phyloP scores from a whole-genome alignment of 2,888 invertebrate genomes.

The Agrilus cyanescens region DNA sequence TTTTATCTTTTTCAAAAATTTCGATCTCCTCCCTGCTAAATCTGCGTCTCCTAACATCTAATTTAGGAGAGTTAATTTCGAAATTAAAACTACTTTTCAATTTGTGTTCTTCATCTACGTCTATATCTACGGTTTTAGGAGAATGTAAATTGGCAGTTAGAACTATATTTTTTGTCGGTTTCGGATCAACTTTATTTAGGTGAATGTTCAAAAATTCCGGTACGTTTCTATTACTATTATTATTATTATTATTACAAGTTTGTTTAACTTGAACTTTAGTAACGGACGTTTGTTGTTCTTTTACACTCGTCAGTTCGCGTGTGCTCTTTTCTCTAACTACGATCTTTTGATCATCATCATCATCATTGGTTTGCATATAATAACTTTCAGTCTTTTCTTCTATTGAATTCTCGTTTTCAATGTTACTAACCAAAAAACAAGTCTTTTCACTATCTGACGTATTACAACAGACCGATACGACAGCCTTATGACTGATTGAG shows the following conservation, averaged over 20 bases:
- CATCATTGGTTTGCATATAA: neutral
- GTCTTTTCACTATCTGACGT: no score
- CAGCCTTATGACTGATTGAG: conserved; percentile 30
- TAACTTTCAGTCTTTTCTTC: no score
- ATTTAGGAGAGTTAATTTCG: conserved; percentile 15
- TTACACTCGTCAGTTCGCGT: conserved; percentile 16
- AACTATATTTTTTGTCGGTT: conserved; percentile 50
- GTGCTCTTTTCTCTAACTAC: conserved; percentile 6
- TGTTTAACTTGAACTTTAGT: conserved; percentile 46
- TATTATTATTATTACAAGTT: conserved; percentile 28
- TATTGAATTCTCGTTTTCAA: neutral
- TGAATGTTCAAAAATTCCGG: conserved; percentile 63
- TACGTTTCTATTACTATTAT: conserved; percentile 26
- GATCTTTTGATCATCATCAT: neutral
- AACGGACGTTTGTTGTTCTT: conserved; percentile 38
- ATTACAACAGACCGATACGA: conserved; percentile 19
- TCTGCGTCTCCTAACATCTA: conserved; percentile 28
- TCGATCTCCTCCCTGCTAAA: conserved; percentile 38
- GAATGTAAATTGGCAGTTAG: conserved; percentile 48
- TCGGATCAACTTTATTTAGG: conserved; percentile 55
- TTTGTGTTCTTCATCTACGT: conserved; percentile 16
- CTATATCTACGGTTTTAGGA: conserved; percentile 26
- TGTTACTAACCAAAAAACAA: conserved; percentile 3
- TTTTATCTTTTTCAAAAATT: conserved; percentile 30
- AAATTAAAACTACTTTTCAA: conserved; percentile 23